Conservation (phyloP, 2,888 invertebrate genomes). For the Siphonodentalium dalli region DNA sequence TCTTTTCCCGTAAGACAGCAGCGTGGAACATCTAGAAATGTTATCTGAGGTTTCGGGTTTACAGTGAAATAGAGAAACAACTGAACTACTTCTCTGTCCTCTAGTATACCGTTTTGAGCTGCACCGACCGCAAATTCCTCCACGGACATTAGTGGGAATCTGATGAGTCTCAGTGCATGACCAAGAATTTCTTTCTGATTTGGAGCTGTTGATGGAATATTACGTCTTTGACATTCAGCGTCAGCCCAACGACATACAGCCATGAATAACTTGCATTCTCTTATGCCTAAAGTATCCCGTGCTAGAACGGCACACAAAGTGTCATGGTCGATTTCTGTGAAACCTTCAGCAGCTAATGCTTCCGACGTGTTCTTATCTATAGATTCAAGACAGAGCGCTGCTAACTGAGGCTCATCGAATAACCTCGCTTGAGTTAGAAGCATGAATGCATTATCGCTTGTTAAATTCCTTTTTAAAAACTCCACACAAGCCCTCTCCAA, state of each 20-base stretch:
- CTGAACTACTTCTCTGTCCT: conserved; percentile 78
- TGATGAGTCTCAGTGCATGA: conserved; percentile 75
- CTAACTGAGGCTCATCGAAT: conserved; percentile 83
- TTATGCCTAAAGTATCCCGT: conserved; percentile 79
- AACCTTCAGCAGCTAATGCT: conserved; percentile 79
- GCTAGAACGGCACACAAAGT: conserved; percentile 80
- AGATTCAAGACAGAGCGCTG: conserved; percentile 81
- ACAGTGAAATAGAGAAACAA: conserved; percentile 69
- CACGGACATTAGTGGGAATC: conserved; percentile 84
- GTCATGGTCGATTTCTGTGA: conserved; percentile 82
- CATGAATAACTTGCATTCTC: conserved; percentile 80
- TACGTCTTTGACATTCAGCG: conserved; percentile 74
- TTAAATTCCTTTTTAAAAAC: conserved; percentile 77
- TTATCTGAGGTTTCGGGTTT: conserved; percentile 79
- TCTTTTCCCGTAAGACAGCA: conserved; percentile 83
- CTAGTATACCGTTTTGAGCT: conserved; percentile 74
- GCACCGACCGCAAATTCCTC: conserved; percentile 80
- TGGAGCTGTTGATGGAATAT: conserved; percentile 73
- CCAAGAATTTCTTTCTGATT: conserved; percentile 77
- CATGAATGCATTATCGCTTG: conserved; percentile 84
- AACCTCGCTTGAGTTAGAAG: conserved; percentile 78
- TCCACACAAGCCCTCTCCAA: conserved; percentile 84
- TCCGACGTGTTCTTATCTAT: conserved; percentile 85
- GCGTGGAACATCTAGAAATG: conserved; percentile 73
- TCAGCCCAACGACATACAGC: conserved; percentile 63